A percentile compares a stretch with the other conserved stretches of the same genome.
Evolutionary conservation across 2,797 vertebrate genomes (phyloP).

Genomic region (Melanotaenia nigrans): DNA sequence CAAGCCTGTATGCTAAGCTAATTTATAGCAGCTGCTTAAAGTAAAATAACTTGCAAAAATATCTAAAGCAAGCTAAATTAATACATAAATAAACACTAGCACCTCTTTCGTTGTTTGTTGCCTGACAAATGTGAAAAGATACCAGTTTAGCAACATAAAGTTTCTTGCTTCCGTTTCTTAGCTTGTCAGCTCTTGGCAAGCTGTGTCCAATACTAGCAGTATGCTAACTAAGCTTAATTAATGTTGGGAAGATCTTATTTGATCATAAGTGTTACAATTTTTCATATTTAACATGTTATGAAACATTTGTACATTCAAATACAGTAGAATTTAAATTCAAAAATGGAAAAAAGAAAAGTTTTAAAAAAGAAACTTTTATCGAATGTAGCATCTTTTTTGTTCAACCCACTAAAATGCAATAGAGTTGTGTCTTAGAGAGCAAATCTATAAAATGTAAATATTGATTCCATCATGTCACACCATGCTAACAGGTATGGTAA

Average conservation of each 20-base stretch:
- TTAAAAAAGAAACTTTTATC: not conserved
- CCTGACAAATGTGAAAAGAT: not conserved
- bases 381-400: not conserved
- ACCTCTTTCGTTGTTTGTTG: too few relatives aligned
- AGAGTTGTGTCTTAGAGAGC: too few relatives aligned
- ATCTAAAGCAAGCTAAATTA: not conserved
- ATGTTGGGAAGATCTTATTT: not conserved
- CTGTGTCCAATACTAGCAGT: not conserved
- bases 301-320: not conserved
- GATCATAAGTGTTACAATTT: not conserved
- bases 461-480: not conserved
- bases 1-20: not conserved
- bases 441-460: too few relatives aligned
- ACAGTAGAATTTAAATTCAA: not conserved
- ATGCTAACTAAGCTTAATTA: not conserved
- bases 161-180: not conserved
- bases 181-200: not conserved
- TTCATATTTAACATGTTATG: not conserved
- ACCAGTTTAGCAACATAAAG: not conserved
- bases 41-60: not conserved
- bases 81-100: not conserved
- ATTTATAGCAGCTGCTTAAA: not conserved
- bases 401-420: not conserved
- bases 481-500: not conserved
- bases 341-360: not conserved